phyloP scores from a whole-genome alignment of 2,888 invertebrate species.

The Mylabris sibirica region DNA sequence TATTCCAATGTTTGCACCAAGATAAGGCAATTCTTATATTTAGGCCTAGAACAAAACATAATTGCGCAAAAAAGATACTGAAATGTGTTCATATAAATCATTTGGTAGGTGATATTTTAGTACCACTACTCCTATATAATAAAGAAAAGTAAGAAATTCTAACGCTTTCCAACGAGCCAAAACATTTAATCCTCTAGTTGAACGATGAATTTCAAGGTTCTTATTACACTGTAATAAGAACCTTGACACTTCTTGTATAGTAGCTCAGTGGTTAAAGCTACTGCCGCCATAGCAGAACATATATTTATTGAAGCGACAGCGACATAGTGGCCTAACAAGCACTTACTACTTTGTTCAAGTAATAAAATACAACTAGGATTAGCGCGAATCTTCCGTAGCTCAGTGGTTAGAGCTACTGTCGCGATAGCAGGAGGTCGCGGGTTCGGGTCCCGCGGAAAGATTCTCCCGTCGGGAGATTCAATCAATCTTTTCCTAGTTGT shows the following conservation, averaged over 20 bases:
- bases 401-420: too few species aligned
- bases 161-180: conserved; percentile 28
- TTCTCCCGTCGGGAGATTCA: too few species aligned
- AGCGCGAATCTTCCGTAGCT: too few species aligned
- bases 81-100: conserved; percentile 38
- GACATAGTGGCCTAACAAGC: too few species aligned
- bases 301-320: too few species aligned
- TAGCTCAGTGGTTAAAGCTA: too few species aligned
- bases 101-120: conserved; percentile 24
- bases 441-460: too few species aligned
- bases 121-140: conserved; percentile 25
- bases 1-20: conserved; percentile 34
- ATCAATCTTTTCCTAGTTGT: too few species aligned
- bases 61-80: conserved; percentile 33
- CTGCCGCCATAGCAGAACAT: too few species aligned
- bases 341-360: too few species aligned
- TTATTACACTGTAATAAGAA: conserved; percentile 31
- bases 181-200: conserved; percentile 27
- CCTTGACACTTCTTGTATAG: conserved; percentile 17
- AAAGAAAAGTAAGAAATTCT: conserved; percentile 28
- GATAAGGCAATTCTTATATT: conserved; percentile 29
- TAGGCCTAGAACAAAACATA: conserved; percentile 34
- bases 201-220: conserved; percentile 32
- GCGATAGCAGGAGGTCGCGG: too few species aligned
- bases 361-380: too few species aligned